Evolutionary conservation across 2,888 invertebrate species (phyloP).

Genomic region (Pachymerium ferrugineum): DNA sequence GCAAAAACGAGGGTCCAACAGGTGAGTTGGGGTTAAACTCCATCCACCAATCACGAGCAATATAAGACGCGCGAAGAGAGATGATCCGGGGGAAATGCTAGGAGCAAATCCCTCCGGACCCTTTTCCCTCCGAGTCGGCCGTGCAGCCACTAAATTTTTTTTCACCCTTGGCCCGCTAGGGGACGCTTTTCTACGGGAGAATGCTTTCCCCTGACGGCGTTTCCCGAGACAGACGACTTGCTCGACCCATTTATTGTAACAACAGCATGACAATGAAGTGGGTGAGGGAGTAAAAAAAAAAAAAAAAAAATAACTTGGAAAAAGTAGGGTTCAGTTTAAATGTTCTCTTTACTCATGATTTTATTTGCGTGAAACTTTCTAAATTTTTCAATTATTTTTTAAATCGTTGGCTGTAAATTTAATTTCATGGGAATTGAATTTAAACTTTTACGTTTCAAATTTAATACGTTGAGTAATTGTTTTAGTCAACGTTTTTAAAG

Average conservation of each 20-base stretch:
- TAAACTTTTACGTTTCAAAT: too few species aligned
- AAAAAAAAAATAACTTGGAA: not conserved
- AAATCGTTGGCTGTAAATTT: too few species aligned
- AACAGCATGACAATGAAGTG: conserved; percentile 25
- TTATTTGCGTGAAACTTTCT: too few species aligned
- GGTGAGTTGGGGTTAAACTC: conserved; percentile 24
- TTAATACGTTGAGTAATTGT: too few species aligned
- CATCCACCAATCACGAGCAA: conserved; percentile 22
- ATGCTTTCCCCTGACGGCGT: conserved; percentile 10
- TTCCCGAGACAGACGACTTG: conserved; percentile 22
- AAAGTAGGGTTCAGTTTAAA: too few species aligned
- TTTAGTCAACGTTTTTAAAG: too few species aligned
- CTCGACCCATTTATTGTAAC: conserved; percentile 24
- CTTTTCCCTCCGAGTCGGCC: not conserved
- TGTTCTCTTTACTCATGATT: too few species aligned
- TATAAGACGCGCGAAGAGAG: not conserved
- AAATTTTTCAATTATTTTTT: too few species aligned
- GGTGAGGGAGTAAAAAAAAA: conserved; percentile 10
- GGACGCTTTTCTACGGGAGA: conserved; percentile 17
- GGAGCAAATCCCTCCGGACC: conserved; percentile 15
- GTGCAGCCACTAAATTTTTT: conserved; percentile 10
- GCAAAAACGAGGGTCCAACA: not conserved
- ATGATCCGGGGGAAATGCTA: conserved; percentile 13
- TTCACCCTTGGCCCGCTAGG: conserved; percentile 6
- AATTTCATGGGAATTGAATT: too few species aligned